Conservation (phyloP, 1,140 invertebrate species). For the Tyrophagus putrescentiae region DNA sequence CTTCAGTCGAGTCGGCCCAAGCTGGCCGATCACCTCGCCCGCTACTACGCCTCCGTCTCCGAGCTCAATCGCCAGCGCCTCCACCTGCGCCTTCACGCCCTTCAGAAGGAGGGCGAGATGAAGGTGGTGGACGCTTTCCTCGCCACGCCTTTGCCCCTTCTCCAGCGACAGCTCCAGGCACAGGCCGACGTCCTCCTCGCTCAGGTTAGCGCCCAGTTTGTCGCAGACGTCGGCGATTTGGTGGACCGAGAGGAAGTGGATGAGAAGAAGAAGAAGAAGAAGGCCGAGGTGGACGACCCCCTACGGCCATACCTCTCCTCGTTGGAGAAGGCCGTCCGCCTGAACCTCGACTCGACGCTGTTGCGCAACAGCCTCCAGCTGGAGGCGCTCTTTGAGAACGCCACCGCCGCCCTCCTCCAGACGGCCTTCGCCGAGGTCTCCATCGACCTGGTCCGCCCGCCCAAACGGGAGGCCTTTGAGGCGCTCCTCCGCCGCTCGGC, state of each 20-base stretch:
- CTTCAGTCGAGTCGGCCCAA: neutral
- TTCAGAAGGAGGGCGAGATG: conserved; percentile 2
- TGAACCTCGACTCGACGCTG: conserved; percentile 1
- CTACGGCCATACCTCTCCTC: neutral
- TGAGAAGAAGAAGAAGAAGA: too few relatives aligned
- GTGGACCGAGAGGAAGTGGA: too few relatives aligned
- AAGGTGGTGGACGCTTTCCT: conserved; percentile 4
- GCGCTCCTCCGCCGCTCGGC: neutral
- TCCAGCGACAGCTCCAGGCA: neutral
- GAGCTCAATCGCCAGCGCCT: conserved; percentile 20
- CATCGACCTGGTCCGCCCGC: neutral
- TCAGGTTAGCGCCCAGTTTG: neutral
- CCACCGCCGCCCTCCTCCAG: neutral
- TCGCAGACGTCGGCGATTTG: neutral
- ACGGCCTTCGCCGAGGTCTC: neutral
- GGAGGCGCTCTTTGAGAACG: neutral
- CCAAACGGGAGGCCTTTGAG: neutral
- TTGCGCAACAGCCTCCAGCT: neutral
- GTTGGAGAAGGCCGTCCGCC: neutral
- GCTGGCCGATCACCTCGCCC: neutral
- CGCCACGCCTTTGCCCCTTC: neutral
- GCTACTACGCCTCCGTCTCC: neutral
- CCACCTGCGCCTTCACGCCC: neutral
- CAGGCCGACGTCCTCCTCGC: neutral
- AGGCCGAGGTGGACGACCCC: neutral